phyloP scores from a whole-genome alignment of 2,113 vertebrate species.

The Trematomus loennbergii region DNA sequence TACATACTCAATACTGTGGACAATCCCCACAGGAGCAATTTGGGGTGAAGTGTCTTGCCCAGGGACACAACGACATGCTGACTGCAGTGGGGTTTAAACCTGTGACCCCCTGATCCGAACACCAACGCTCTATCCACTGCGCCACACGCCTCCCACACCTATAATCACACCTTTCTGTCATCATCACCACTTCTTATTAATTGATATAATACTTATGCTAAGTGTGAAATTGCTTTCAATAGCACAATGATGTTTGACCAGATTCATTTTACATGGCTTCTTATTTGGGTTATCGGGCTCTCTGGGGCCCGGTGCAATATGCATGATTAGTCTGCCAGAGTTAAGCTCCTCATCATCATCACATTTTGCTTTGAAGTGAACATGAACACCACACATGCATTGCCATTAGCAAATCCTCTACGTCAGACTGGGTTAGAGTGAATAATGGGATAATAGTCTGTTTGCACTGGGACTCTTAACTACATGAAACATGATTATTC shows the following conservation, averaged over 20 bases:
- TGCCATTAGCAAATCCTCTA: conserved; percentile 34
- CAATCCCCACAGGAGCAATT: too few relatives aligned
- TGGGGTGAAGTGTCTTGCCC: too few relatives aligned
- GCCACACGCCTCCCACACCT: too few relatives aligned
- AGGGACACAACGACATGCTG: too few relatives aligned
- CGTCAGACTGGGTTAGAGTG: conserved; percentile 29
- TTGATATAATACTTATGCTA: not conserved
- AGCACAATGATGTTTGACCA: conserved; percentile 6
- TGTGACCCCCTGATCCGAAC: too few relatives aligned
- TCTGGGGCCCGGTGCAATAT: conserved; percentile 57
- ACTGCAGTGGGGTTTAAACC: too few relatives aligned
- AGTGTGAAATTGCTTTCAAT: not conserved
- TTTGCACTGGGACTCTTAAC: conserved; percentile 2
- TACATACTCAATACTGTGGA: too few relatives aligned
- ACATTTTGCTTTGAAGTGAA: conserved; percentile 3
- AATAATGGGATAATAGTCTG: not conserved
- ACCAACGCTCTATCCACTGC: too few relatives aligned
- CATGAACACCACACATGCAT: conserved; percentile 30
- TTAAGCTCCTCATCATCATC: conserved; percentile 36
- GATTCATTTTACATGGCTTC: conserved; percentile 27
- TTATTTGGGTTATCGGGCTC: conserved; percentile 62
- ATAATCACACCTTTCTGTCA: conserved; percentile 2
- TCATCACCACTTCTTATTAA: not conserved
- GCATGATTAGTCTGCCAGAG: conserved; percentile 56
- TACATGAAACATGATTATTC: conserved; percentile 21